A percentile compares a stretch with the other conserved stretches of the same genome.
Conservation (phyloP, 2,113 vertebrate genomes). For the Pachyramphus minor region DNA sequence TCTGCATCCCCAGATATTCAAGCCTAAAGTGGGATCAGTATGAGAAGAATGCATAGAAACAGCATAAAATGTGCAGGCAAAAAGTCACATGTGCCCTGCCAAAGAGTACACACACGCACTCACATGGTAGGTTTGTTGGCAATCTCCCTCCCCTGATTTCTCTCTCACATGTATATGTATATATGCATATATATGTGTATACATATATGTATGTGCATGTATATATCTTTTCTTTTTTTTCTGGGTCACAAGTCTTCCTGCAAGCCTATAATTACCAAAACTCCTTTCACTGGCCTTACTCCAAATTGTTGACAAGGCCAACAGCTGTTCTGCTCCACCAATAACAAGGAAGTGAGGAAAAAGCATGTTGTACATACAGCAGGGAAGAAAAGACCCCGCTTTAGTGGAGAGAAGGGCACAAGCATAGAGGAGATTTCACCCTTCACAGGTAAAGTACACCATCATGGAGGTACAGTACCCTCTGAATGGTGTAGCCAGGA, state of each 20-base stretch:
- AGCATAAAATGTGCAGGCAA: not conserved
- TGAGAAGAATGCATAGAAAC: not conserved
- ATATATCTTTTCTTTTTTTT: not conserved
- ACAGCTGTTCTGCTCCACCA: not conserved
- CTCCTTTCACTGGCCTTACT: not conserved
- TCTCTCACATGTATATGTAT: constrained; percentile 26
- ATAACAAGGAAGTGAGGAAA: not conserved
- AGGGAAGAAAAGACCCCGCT: not conserved
- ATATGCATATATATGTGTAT: not conserved
- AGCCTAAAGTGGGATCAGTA: not conserved
- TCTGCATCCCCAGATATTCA: not conserved
- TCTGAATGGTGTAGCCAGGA: not conserved
- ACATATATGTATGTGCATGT: not conserved
- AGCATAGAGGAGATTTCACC: not conserved
- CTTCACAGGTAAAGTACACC: not conserved
- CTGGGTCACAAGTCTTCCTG: not conserved
- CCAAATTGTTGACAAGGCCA: not conserved
- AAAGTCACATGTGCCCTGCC: not conserved
- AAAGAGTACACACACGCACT: not conserved
- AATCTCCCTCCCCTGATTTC: not conserved
- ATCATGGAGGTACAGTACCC: not conserved
- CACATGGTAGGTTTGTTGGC: not conserved
- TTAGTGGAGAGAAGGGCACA: not conserved
- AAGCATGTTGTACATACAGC: fast-evolving
- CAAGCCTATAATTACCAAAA: constrained; percentile 7